Percentiles rank a stretch among this genome's conserved stretches.
phyloP scores from a whole-genome alignment of 2,888 invertebrate species.

The Panopea generosa region DNA sequence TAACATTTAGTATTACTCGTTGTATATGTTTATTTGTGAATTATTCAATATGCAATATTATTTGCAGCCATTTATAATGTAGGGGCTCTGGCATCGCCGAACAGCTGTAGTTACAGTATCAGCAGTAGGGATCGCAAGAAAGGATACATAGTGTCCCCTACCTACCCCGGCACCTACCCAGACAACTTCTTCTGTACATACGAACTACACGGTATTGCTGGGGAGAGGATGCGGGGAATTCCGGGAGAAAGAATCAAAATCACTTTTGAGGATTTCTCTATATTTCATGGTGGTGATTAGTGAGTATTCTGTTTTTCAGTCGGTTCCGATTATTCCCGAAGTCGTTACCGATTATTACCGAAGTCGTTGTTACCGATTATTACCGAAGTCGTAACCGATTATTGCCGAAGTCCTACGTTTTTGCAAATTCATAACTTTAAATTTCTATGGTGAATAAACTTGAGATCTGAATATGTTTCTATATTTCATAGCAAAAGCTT shows the following conservation, averaged over 20 bases:
- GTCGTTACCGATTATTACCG: too few relatives aligned
- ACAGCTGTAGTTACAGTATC: constrained; percentile 93
- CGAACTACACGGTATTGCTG: constrained; percentile 85
- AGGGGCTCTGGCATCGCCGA: constrained; percentile 94
- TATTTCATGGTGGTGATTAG: constrained; percentile 99
- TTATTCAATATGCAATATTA: constrained; percentile 12
- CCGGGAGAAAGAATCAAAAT: constrained; percentile 96
- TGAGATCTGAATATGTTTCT: too few relatives aligned
- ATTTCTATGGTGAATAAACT: too few relatives aligned
- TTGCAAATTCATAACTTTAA: too few relatives aligned
- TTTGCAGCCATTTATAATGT: constrained; percentile 91
- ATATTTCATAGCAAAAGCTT: too few relatives aligned
- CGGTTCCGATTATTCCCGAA: too few relatives aligned
- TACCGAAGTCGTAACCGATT: too few relatives aligned
- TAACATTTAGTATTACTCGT: too few relatives aligned
- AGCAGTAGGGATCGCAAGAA: constrained; percentile 90
- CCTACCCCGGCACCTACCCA: constrained; percentile 99
- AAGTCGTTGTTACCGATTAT: too few relatives aligned
- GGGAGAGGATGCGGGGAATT: constrained; percentile 91
- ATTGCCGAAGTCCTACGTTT: too few relatives aligned
- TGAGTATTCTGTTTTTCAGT: too few relatives aligned
- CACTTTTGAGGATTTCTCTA: constrained; percentile 98
- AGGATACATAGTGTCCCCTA: constrained; percentile 97
- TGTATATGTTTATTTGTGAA: too few relatives aligned
- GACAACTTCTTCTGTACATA: constrained; percentile 94